Evolutionary conservation across 2,888 invertebrate genomes (phyloP), one percentile per base, ranked within the genome.

Genomic region (Hemistola chrysoprasaria): DNA sequence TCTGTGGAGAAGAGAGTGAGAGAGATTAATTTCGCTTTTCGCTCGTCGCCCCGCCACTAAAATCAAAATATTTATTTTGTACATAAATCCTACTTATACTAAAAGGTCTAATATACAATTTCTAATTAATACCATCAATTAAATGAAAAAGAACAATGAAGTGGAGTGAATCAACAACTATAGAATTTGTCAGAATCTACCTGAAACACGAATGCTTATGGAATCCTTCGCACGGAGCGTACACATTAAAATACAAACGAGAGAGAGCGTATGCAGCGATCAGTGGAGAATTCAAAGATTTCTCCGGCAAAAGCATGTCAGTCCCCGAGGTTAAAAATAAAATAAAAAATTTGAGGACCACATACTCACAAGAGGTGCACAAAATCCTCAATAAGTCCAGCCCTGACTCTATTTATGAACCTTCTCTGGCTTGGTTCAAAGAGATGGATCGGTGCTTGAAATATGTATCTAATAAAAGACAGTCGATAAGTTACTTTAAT

Each of bases 141-240:
- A n/a, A n/a, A n/a, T n/a, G n/a, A n/a, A n/a, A n/a, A n/a, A n/a
- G 27, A 6, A 71, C 40, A 37, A 86, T 85, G 83, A 70, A 83
- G 52, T 90, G 90, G 90, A 75, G 79, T 50, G 89, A 90, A 65
- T 62, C 77, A 25, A 74, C 79, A 10, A 90, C 90, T 1, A 54
- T 81, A 39, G 71, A 80, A 52, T 90, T 90, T 52, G 88, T 90
- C 6, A 87, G 82, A 63, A 66, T 87, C 35, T 90, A 90, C 61
- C 65, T 87, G 35, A 82, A 80, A 46, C 75, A 88, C 41, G 89
- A 90, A 56, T 86, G 86, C 44, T 65, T 90, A 6, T 90, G 90
- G 90, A 85, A 89, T 59, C 78, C 84, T 1, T 54, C 63, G 26
- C 78, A 84, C 49, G 62, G 74, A 0, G 71, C 68, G 6, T 90